Evolutionary conservation across 2,888 invertebrate species (phyloP).

Genomic region (Erebia aethiops): DNA sequence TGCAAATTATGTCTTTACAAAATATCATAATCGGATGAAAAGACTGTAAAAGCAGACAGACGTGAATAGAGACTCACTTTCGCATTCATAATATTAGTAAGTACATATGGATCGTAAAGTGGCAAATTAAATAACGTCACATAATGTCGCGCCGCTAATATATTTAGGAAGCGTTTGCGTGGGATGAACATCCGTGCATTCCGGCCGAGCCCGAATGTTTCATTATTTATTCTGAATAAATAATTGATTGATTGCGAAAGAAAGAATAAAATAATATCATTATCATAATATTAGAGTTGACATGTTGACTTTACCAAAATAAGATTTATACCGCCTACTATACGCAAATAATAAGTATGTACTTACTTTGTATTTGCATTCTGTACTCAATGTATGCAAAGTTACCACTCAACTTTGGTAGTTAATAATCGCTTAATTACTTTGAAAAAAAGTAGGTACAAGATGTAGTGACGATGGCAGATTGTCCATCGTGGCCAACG

Average conservation of each 20-base stretch:
- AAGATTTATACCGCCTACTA: not conserved
- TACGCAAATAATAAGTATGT: not conserved
- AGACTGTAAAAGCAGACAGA: too few species aligned
- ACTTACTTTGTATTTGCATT: not conserved
- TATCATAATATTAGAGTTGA: not conserved
- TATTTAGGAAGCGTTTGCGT: conserved; percentile 24
- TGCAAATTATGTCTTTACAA: too few species aligned
- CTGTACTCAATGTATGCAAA: not conserved
- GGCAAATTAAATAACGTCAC: conserved; percentile 8
- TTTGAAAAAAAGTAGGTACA: too few species aligned
- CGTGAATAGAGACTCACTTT: too few species aligned
- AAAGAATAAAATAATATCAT: not conserved
- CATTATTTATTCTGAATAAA: conserved; percentile 14
- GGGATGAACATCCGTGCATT: conserved; percentile 29
- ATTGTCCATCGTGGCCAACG: too few species aligned
- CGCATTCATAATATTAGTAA: too few species aligned
- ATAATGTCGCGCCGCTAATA: not conserved
- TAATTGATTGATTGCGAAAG: conserved; percentile 11
- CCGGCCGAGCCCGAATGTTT: conserved; percentile 30
- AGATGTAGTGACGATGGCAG: too few species aligned
- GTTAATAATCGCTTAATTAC: too few species aligned
- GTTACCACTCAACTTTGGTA: too few species aligned
- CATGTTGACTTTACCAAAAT: not conserved
- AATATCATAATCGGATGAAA: too few species aligned
- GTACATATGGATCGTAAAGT: not conserved